Conservation (phyloP, 2,113 vertebrate genomes). For the Albula goreensis region DNA sequence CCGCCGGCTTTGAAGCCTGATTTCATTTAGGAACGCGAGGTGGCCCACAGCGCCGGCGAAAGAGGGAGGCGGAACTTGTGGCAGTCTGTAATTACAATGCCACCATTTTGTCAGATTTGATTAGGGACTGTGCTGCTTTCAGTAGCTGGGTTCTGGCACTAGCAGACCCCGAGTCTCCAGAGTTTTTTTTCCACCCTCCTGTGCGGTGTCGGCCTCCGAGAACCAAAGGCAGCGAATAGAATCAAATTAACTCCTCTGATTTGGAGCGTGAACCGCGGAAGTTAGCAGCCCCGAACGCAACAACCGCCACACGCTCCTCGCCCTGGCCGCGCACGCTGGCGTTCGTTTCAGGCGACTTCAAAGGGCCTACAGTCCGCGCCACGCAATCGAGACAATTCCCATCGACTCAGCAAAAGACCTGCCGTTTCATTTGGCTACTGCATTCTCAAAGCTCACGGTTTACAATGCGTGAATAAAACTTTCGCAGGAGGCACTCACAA, state of each 20-base stretch:
- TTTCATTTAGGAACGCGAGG: conserved; percentile 20
- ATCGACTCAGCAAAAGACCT: too few species aligned
- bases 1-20: conserved; percentile 14
- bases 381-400: too few species aligned
- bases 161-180: background rate
- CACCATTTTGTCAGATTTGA: conserved; percentile 29
- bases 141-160: background rate
- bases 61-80: conserved; percentile 35
- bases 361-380: too few species aligned
- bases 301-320: too few species aligned
- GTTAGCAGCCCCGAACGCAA: background rate
- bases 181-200: background rate
- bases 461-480: too few species aligned
- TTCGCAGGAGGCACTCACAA: too few species aligned
- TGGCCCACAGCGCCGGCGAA: conserved; percentile 3
- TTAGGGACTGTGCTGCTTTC: conserved; percentile 11
- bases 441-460: too few species aligned
- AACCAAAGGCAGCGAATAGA: conserved; percentile 7
- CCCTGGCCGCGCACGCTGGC: too few species aligned
- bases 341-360: too few species aligned
- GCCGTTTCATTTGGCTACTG: too few species aligned
- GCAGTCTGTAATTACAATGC: conserved; percentile 36
- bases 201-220: background rate
- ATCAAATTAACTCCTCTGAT: conserved; percentile 18
- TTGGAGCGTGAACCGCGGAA: background rate